phyloP scores from a whole-genome alignment of 92 coral and sea anemone species.

The Zoanthus sansibaricus region DNA sequence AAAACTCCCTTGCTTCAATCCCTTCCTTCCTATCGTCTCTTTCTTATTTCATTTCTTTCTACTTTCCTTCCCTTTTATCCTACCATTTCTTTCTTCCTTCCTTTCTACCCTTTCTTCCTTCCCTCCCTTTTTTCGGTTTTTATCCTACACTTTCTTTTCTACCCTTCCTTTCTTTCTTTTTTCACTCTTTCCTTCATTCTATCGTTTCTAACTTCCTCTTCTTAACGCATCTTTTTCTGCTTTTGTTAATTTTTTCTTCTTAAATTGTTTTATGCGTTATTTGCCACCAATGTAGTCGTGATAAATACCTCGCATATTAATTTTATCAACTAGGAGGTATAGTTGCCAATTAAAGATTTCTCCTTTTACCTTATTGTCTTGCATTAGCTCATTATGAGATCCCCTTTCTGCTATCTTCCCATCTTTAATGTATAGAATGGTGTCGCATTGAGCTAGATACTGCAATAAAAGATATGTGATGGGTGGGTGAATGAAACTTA shows the following conservation, averaged over 20 bases:
- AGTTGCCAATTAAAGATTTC: background rate
- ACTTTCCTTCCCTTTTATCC: too few relatives aligned
- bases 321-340: background rate
- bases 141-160: too few relatives aligned
- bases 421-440: conserved; percentile 79
- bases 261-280: too few relatives aligned
- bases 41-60: too few relatives aligned
- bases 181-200: too few relatives aligned
- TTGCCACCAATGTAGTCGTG: background rate
- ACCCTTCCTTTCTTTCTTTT: too few relatives aligned
- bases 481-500: background rate
- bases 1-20: too few relatives aligned
- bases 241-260: background rate
- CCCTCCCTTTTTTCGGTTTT: too few relatives aligned
- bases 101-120: too few relatives aligned
- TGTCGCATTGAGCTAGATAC: conserved; percentile 88
- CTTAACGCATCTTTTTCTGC: too few relatives aligned
- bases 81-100: background rate
- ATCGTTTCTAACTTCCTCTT: too few relatives aligned
- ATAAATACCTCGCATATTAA: background rate
- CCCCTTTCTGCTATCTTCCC: conserved; percentile 91
- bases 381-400: conserved; percentile 74
- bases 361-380: conserved; percentile 71
- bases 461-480: conserved; percentile 13
- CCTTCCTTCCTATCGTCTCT: too few relatives aligned